Base-by-base conservation (phyloP, 2,888 invertebrate species). In the Netelia inedita region DNA sequence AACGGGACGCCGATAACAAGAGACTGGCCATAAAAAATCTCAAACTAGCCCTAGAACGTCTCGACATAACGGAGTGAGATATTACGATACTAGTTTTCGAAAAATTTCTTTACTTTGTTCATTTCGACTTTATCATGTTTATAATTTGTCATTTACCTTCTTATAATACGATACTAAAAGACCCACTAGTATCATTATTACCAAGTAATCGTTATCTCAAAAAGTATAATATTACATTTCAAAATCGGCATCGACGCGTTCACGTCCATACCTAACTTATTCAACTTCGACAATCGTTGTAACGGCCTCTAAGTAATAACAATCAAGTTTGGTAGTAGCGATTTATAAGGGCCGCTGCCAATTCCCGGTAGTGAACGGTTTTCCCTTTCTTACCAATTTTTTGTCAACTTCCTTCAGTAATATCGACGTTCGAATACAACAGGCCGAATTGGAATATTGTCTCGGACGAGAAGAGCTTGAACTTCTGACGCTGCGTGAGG, bases 361-460 rank as follows among this genome's bases (percentile, higher is more conserved):
- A 87, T 87, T 87, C 86, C 86, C 86, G 86, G 86, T 85, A 86
- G 5, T 28, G 28, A 6, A 5, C 83, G 83, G 87, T 82, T 87
- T 88, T 88, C 85, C 19, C 57, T 63, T 68, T 46, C 53, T 55
- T 57, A 53, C 21, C 19, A 50, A 59, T 50, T 46, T 74, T 43
- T 14, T 46, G 43, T 16, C 14, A n/a, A 73, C 43, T 86, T 75
- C 88, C 93, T 94, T 1, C 94, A 98, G 98, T 90, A 98, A 98
- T 93, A 98, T 98, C 82, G 98, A 98, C 94, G 96, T 97, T 66
- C 95, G 98, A 88, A 98, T 98, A 92, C 97, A 98, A 91, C 98
- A 98, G 92, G 98, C 98, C 0, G 98, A 98, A 94, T 94, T 98
- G 89, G 98, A 98, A 92, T 98, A 98, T 93, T 96, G 98, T 92